Percentiles rank a stretch among this genome's conserved stretches.
These are phyloP conservation scores for Eriosoma lanigerum DNA, from an alignment of 1,140 invertebrate species.

Conservation along the genomic window DNA sequence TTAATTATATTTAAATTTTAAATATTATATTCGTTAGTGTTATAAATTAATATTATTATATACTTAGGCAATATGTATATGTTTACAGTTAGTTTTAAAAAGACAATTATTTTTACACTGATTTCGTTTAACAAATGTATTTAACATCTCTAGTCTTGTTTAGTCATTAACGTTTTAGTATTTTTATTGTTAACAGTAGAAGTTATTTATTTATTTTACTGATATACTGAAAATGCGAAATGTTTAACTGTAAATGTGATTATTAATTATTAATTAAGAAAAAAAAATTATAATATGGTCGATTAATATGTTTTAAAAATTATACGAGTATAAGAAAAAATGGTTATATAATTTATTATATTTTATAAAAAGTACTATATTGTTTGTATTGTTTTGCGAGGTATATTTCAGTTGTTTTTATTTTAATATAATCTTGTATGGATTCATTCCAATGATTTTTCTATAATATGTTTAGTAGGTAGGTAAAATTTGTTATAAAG, in stretches of 20 bases:
- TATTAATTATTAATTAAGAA: background rate
- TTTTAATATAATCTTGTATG: background rate
- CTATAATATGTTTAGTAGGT: too few relatives aligned
- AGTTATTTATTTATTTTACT: slow-evolving; percentile 38
- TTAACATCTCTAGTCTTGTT: slow-evolving; percentile 17
- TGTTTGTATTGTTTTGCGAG: background rate
- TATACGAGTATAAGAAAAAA: too few relatives aligned
- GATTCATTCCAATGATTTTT: slow-evolving; percentile 15
- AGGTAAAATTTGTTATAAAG: too few relatives aligned
- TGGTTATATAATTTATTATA: too few relatives aligned
- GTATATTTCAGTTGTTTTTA: background rate
- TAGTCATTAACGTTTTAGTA: slow-evolving; percentile 13
- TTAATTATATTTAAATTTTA: background rate
- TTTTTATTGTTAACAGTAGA: slow-evolving; percentile 3
- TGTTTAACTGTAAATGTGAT: slow-evolving; percentile 1
- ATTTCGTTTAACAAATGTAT: background rate
- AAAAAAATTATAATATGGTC: background rate
- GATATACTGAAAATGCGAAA: background rate
- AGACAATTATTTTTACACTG: slow-evolving; percentile 46
- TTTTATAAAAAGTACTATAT: background rate
- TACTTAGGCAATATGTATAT: background rate
- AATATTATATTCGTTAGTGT: slow-evolving; percentile 28
- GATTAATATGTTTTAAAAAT: background rate
- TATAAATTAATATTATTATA: background rate
- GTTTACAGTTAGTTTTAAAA: background rate